Conservation (phyloP, 2,113 vertebrate species). For the Misgurnus mizolepis region DNA sequence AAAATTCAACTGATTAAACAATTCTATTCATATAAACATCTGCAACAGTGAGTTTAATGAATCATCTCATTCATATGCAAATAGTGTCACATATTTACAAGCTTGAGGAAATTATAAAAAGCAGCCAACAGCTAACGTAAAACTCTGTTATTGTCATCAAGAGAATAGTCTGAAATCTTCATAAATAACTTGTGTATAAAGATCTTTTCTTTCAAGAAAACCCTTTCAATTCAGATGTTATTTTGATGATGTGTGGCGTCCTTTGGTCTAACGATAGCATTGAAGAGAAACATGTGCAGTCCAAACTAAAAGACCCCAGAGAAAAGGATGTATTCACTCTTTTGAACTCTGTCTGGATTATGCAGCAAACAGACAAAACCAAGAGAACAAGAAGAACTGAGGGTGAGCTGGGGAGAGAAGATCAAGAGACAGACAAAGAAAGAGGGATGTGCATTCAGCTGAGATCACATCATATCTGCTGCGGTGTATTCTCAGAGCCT, state of each 20-base stretch:
- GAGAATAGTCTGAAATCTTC: constrained; percentile 23
- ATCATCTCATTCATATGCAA: constrained; percentile 29
- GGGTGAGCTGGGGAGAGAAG: background rate
- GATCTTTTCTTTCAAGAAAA: constrained; percentile 2
- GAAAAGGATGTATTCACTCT: constrained; percentile 1
- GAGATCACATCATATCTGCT: background rate
- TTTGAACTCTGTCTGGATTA: background rate
- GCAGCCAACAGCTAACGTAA: constrained; percentile 23
- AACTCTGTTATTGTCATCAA: constrained; percentile 25
- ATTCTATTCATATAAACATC: constrained; percentile 9
- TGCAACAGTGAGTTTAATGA: constrained; percentile 23
- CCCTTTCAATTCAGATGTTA: constrained; percentile 3
- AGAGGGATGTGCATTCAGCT: background rate
- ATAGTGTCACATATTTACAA: constrained; percentile 11
- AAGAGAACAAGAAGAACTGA: background rate
- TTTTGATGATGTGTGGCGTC: constrained; percentile 10
- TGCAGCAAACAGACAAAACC: constrained; percentile 1
- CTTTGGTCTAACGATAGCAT: constrained; percentile 5
- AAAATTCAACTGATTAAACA: background rate
- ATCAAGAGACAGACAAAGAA: constrained; percentile 12
- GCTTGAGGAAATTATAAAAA: constrained; percentile 25
- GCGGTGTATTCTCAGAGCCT: background rate
- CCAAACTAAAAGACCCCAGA: constrained; percentile 6
- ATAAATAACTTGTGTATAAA: constrained; percentile 35
- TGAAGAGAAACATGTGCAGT: constrained; percentile 1